Evolutionary conservation across 2,888 invertebrate genomes (phyloP), one percentile per base, ranked within the genome.

Genomic region (Peribatodes rhomboidaria): DNA sequence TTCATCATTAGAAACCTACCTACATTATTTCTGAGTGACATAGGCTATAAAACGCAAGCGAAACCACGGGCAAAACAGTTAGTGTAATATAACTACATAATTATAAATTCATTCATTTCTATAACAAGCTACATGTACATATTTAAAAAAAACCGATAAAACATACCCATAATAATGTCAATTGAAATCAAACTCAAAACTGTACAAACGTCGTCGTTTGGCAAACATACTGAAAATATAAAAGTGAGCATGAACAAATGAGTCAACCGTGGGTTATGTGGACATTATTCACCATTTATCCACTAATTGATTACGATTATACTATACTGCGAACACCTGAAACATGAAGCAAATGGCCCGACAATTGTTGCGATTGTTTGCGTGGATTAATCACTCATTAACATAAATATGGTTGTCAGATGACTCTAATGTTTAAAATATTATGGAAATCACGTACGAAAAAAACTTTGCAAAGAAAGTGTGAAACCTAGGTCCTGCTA

Each of bases 261-360:
- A 77, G 53, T 79, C 79, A 76, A 62, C 65, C 20, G 37, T 33
- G 56, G 61, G 68, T 54, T 54, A 27, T 59, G n/a, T 58, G 9
- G 10, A 47, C 56, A 62, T 78, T 74, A 75, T 53, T 42, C 49
- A 49, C 14, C 31, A 31, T 41, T 54, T 54, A 54, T 71, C 71
- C 68, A 75, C 74, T 69, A 72, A 75, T 73, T 75, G 71, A 75
- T 76, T 75, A 73, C 61, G 54, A 71, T 70, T 65, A 67, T 67
- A 67, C 49, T 35, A 68, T 57, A 68, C 65, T 66, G 39, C 41
- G 57, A 59, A 18, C 67, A 55, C 49, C 68, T 74, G 71, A 46
- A 53, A 70, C 64, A 54, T 52, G 44, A 42, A 49, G 39, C 61
- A 57, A 46, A 59, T 58, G 52, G 58, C 11, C 42, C 20, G 31